These are phyloP conservation scores for Coremacera marginata DNA, from an alignment of 2,888 invertebrate species.

Conservation along the genomic window DNA sequence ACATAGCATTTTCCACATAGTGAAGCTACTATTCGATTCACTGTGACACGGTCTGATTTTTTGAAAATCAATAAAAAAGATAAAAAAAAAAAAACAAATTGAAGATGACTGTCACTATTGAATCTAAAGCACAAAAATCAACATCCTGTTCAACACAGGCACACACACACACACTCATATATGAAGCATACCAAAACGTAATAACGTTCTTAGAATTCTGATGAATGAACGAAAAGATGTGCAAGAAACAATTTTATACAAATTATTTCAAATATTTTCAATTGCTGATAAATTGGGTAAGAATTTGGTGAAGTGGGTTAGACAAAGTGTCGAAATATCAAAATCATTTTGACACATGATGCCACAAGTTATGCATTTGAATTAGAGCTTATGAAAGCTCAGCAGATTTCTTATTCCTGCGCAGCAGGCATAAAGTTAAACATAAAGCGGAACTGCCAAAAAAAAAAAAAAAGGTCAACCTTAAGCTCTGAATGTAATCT, in stretches of 20 bases:
- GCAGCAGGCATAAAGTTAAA: background rate
- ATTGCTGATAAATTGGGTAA: background rate
- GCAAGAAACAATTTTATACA: background rate
- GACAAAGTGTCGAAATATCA: background rate
- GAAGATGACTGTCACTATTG: too few species aligned
- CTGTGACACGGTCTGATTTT: too few species aligned
- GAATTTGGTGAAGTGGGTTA: background rate
- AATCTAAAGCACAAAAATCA: too few species aligned
- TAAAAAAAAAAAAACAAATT: too few species aligned
- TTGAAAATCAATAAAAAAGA: too few species aligned
- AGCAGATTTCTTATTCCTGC: background rate
- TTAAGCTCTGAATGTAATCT: background rate
- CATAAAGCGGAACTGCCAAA: background rate
- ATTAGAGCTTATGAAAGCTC: constrained; percentile 1
- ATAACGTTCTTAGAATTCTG: too few species aligned
- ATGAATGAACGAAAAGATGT: background rate
- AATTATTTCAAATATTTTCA: constrained; percentile 1
- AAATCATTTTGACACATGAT: background rate
- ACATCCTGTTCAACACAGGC: too few species aligned
- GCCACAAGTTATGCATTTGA: constrained; percentile 21
- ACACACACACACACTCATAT: too few species aligned
- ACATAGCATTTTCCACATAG: too few species aligned
- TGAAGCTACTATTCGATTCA: too few species aligned
- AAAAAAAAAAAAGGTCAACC: background rate
- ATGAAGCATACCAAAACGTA: too few species aligned